A percentile compares a stretch with the other conserved stretches of the same genome.
phyloP scores from a whole-genome alignment of 2,797 vertebrate genomes.

The Gallirallus australis region DNA sequence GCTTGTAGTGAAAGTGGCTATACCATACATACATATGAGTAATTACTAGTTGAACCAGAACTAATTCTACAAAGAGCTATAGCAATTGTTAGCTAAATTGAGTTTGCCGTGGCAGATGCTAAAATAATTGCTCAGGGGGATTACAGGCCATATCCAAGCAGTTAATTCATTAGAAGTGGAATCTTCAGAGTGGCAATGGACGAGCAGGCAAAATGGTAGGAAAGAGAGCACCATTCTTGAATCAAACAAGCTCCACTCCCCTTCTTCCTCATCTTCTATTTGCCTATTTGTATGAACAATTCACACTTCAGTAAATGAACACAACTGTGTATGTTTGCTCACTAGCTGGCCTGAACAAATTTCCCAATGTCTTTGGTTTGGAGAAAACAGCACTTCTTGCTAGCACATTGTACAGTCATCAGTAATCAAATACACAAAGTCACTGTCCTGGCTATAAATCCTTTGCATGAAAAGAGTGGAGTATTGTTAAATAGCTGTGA shows the following conservation, averaged over 20 bases:
- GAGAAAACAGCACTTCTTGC: background rate
- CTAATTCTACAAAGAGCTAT: constrained; percentile 53
- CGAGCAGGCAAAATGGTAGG: background rate
- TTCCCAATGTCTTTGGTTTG: background rate
- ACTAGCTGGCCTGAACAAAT: background rate
- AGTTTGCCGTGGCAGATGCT: constrained; percentile 51
- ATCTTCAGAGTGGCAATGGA: constrained; percentile 9
- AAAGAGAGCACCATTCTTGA: background rate
- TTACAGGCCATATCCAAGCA: constrained; percentile 37
- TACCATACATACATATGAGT: background rate
- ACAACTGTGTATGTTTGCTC: background rate
- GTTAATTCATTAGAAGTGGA: constrained; percentile 49
- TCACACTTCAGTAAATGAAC: background rate
- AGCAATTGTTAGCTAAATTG: constrained; percentile 54
- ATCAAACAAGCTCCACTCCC: background rate
- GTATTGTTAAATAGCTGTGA: background rate
- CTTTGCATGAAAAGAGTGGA: background rate
- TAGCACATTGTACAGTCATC: background rate
- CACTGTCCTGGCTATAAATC: background rate
- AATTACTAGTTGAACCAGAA: constrained; percentile 62
- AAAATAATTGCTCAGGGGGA: constrained; percentile 65
- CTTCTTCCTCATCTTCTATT: background rate
- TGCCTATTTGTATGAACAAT: background rate
- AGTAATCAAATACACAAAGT: background rate
- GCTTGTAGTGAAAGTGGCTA: background rate